These are phyloP conservation scores for Aurelia coerulea DNA, from an alignment of 30 jellyfish, hydroid and myxozoan genomes.

Conservation along the genomic window DNA sequence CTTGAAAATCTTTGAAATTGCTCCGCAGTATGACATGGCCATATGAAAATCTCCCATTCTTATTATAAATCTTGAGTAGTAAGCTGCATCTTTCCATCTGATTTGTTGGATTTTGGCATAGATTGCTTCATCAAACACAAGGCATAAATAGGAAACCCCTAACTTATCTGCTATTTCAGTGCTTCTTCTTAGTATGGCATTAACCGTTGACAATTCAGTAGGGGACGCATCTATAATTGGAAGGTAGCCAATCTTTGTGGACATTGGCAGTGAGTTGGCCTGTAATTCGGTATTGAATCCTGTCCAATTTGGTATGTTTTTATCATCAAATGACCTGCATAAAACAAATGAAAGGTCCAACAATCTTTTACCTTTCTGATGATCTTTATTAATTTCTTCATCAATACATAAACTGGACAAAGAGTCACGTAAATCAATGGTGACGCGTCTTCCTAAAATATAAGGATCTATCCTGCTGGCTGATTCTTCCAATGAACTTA, in stretches of 20 bases:
- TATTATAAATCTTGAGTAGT: not conserved
- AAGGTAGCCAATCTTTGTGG: constrained; percentile 42
- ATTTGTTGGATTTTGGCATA: constrained; percentile 54
- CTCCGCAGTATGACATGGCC: constrained; percentile 48
- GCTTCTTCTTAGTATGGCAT: constrained; percentile 28
- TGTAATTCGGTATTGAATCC: constrained; percentile 35
- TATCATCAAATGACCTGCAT: not conserved
- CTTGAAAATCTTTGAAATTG: constrained; percentile 24
- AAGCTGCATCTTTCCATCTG: constrained; percentile 47
- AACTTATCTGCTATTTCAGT: constrained; percentile 26
- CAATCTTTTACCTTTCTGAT: constrained; percentile 1
- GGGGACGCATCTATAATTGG: constrained; percentile 67
- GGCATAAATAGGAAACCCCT: not conserved
- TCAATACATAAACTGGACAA: not conserved
- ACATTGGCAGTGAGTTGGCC: constrained; percentile 1
- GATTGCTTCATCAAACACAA: constrained; percentile 56
- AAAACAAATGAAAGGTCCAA: constrained; percentile 22
- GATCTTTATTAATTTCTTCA: not conserved
- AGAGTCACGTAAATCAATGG: not conserved
- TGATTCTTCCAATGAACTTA: not conserved
- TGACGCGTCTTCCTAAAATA: constrained; percentile 2
- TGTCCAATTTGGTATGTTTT: constrained; percentile 43
- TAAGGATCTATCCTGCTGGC: constrained; percentile 2
- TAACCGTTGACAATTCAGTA: constrained; percentile 35
- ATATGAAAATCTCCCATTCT: constrained; percentile 38